Base-by-base conservation (phyloP, 2,888 invertebrate genomes). In the Anagyrus pseudococci region DNA sequence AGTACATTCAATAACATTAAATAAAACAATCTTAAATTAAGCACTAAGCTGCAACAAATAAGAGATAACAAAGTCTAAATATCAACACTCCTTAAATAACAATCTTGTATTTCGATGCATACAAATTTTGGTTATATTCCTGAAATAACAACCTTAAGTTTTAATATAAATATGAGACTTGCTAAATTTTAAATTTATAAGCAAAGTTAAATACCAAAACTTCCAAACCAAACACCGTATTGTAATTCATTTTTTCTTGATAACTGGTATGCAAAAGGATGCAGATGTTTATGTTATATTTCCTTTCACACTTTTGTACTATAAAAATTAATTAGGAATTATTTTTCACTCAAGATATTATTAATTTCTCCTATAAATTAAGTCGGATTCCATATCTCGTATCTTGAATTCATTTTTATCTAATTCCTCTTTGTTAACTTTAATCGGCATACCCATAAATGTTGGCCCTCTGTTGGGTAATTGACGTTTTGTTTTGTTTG, bases 401-500 rank as follows among this genome's bases (percentile, higher is more conserved):
- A 4, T 4, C 10, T 55, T 41, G 22, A 15, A 22, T 17, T 63
- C 54, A 54, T 26, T 60, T 50, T 48, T 66, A 20, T 63, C 62
- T 6, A 33, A 4, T 46, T 52, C 58, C 37, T 70, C 69, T 58
- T 68, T 69, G 68, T 62, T 26, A 75, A 70, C 50, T 85, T 81
- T 75, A 87, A 87, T 81, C n/a, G 91, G 92, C 86, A 91, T 89
- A 41, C 92, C 92, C 92, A 92, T 91, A 73, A 92, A 92, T 61
- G 78, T 85, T 4, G 87, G 86, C 6, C 64, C 65, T 47, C 37
- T 68, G 41, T 68, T 71, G 7, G 71, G 4, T 0, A 71, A 64
- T 47, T 25, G 67, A n/a, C 73, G 71, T 50, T 69, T 71, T 1
- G 54, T 26, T 23, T 69, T 70, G 0, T 44, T 26, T 6, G 53